Evolutionary conservation across 2,113 vertebrate species (phyloP), one percentile per base, ranked within the genome.

Genomic region (Seriola aureovittata): DNA sequence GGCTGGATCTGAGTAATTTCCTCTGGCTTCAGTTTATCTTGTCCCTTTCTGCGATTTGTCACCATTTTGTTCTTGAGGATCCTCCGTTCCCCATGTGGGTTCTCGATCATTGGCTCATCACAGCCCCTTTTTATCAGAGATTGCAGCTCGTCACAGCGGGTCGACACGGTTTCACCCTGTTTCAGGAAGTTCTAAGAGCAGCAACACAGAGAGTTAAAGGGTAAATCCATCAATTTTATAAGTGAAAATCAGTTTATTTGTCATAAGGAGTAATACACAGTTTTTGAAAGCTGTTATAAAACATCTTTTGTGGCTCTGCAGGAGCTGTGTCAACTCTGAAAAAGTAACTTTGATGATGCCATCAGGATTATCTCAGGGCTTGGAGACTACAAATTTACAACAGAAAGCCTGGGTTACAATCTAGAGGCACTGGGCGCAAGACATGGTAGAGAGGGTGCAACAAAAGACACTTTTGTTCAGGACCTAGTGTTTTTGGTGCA

Each of bases 1-100:
- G 98, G 98, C 71, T 98, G 97, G 87, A 99, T 97, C 92, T 99
- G 98, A 1, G 97, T 99, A 82, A 99, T 99, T 9, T 98, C 96
- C 71, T 97, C 96, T 3, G 96, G 96, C 64, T 89, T 95, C 54
- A 97, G 93, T 55, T 96, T 96, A 59, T 94, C 96, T 9, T 78
- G 85, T 2, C 95, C 96, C 87, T 96, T 97, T 66, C 85, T 95
- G 69, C 97, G 97, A 71, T 98, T 95, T 0, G 98, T 99, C 71
- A 99, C 96, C 7, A 88, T 34, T 86, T 95, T 97, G 57, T 99
- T 91, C 90, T 90, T 92, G 3, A 94, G 83, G 68, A 94, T 66
- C 0, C 0, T 66, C 76, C 94, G 89, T 9, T 70, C 80, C 0
- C 98, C 98, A 38, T 92, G 86, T 9, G 98, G 98, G 85, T 98